Evolutionary conservation across 2,888 invertebrate species (phyloP).

Genomic region (Himalopsyche anomala): DNA sequence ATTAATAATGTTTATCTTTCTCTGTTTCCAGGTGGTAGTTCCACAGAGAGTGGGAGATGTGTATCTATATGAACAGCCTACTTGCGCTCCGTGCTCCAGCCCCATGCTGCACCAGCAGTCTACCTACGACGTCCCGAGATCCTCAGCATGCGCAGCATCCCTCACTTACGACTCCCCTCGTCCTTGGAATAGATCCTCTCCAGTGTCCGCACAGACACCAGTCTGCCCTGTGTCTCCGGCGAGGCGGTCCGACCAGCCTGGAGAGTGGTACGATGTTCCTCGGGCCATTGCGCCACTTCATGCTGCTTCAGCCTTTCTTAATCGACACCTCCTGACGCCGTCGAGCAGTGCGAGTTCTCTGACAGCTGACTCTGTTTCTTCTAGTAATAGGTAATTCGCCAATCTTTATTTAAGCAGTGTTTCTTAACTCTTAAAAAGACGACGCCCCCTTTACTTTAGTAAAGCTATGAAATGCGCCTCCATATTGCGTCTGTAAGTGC

Average conservation of each 20-base stretch:
- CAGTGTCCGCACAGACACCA: constrained; percentile 1
- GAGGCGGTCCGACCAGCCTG: not conserved
- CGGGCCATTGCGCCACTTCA: constrained; percentile 71
- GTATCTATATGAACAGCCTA: constrained; percentile 82
- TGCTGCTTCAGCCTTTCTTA: constrained; percentile 63
- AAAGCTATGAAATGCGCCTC: too few relatives aligned
- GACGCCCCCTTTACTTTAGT: too few relatives aligned
- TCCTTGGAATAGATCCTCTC: not conserved
- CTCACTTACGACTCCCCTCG: constrained; percentile 77
- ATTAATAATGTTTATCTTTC: constrained; percentile 41
- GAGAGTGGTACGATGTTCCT: constrained; percentile 72
- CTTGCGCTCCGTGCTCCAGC: constrained; percentile 38
- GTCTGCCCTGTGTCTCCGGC: not conserved
- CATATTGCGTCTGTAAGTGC: too few relatives aligned
- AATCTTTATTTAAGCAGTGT: too few relatives aligned
- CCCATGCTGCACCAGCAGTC: constrained; percentile 47
- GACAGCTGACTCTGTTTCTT: constrained; percentile 64
- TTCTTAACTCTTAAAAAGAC: too few relatives aligned
- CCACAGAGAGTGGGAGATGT: constrained; percentile 85
- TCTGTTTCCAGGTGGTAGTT: constrained; percentile 79
- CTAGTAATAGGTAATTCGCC: constrained; percentile 59
- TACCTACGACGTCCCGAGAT: constrained; percentile 80
- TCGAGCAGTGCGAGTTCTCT: constrained; percentile 72
- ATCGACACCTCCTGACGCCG: constrained; percentile 70
- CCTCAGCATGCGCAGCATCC: constrained; percentile 78